These are phyloP conservation scores for Lepidochrysops patricia DNA, from an alignment of 2,888 invertebrate species.

Conservation along the genomic window DNA sequence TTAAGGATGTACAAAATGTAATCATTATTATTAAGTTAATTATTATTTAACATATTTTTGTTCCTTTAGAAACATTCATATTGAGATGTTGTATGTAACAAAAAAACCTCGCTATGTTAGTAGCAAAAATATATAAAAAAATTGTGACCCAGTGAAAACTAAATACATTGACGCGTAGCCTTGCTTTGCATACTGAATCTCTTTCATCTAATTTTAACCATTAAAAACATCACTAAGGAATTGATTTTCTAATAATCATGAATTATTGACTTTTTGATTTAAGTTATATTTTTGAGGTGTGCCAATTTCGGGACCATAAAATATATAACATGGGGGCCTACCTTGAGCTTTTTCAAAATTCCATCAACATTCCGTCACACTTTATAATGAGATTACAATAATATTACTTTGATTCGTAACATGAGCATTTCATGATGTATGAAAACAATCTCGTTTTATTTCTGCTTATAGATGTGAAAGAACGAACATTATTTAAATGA, in stretches of 20 bases:
- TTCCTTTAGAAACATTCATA: not conserved
- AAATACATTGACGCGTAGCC: too few species aligned
- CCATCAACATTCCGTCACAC: too few species aligned
- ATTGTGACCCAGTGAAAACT: not conserved
- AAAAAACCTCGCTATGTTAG: too few species aligned
- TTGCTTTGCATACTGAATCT: too few species aligned
- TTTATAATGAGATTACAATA: too few species aligned
- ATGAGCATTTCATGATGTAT: too few species aligned
- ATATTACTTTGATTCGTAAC: too few species aligned
- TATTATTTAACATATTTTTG: conserved; percentile 4
- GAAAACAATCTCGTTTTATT: too few species aligned
- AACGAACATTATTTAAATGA: too few species aligned
- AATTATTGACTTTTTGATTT: not conserved
- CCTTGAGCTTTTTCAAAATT: not conserved
- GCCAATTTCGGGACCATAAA: not conserved
- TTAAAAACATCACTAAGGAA: not conserved
- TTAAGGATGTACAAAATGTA: conserved; percentile 20
- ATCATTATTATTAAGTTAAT: not conserved
- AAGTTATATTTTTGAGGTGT: not conserved
- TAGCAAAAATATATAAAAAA: too few species aligned
- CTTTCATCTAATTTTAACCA: not conserved
- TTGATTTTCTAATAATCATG: not conserved
- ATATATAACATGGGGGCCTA: not conserved
- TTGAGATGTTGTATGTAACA: not conserved
- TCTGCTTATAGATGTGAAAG: too few species aligned